A percentile compares a stretch with the other conserved stretches of the same genome.
phyloP scores from a whole-genome alignment of 2,888 invertebrate species.

The Hetaerina titia region DNA sequence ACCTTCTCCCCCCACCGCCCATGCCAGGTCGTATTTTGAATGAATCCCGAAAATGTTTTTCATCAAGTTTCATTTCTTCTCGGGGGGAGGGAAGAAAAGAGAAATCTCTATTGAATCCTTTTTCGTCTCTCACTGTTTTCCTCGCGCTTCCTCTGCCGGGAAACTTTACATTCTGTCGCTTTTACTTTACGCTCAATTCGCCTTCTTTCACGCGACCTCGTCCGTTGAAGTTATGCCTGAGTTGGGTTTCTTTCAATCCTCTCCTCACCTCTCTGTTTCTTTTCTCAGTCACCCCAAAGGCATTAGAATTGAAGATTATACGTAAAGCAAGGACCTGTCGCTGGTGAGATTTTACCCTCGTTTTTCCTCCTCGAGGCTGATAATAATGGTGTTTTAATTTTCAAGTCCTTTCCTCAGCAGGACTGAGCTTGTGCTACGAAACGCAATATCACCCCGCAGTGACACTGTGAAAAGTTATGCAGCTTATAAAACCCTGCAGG shows the following conservation, averaged over 20 bases:
- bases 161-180: neutral
- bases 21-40: neutral
- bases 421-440: neutral
- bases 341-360: neutral
- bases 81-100: neutral
- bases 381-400: no score
- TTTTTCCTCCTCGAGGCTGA: neutral
- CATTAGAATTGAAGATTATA: neutral
- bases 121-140: neutral
- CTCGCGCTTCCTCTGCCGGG: neutral
- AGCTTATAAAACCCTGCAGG: neutral
- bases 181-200: constrained; percentile 38
- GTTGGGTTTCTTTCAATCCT: neutral
- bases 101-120: constrained; percentile 12
- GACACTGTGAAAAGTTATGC: neutral
- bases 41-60: constrained; percentile 3
- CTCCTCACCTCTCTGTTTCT: neutral
- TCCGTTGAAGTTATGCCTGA: neutral
- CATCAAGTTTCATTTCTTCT: constrained; percentile 28
- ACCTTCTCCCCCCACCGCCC: neutral
- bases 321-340: no score
- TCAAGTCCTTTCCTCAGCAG: neutral
- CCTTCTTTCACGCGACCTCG: neutral
- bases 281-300: neutral
- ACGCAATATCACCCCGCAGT: neutral